Conservation (phyloP, 2,113 vertebrate genomes). For the Otus sunia region DNA sequence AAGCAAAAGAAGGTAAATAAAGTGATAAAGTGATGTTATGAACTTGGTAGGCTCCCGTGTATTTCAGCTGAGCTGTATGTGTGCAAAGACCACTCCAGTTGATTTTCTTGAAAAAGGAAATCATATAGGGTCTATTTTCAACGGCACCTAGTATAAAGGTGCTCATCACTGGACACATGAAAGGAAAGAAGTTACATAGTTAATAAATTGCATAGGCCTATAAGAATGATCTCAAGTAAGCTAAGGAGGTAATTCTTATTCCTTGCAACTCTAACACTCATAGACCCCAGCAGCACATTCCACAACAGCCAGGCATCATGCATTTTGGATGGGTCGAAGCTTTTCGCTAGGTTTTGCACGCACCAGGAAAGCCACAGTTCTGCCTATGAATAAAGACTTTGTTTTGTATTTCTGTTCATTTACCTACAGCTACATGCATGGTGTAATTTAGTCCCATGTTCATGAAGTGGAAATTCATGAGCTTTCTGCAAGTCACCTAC, state of each 20-base stretch:
- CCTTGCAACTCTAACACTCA: background rate
- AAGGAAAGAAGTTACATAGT: background rate
- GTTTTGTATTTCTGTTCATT: background rate
- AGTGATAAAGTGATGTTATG: background rate
- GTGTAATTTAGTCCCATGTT: background rate
- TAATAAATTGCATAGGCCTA: background rate
- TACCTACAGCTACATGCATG: background rate
- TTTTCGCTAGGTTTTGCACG: background rate
- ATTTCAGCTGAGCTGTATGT: background rate
- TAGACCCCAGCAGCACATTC: background rate
- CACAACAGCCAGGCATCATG: background rate
- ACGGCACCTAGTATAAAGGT: background rate
- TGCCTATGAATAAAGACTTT: background rate
- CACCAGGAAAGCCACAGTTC: background rate
- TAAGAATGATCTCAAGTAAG: background rate
- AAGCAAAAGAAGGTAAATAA: background rate
- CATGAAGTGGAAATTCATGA: background rate
- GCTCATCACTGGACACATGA: background rate
- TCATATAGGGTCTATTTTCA: background rate
- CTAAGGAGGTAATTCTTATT: background rate
- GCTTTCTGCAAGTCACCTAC: background rate
- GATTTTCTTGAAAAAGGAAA: background rate
- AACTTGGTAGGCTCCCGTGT: background rate
- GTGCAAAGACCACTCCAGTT: background rate
- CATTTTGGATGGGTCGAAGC: background rate